phyloP scores from a whole-genome alignment of 2,888 invertebrate genomes.

The Amphiduros pacificus region DNA sequence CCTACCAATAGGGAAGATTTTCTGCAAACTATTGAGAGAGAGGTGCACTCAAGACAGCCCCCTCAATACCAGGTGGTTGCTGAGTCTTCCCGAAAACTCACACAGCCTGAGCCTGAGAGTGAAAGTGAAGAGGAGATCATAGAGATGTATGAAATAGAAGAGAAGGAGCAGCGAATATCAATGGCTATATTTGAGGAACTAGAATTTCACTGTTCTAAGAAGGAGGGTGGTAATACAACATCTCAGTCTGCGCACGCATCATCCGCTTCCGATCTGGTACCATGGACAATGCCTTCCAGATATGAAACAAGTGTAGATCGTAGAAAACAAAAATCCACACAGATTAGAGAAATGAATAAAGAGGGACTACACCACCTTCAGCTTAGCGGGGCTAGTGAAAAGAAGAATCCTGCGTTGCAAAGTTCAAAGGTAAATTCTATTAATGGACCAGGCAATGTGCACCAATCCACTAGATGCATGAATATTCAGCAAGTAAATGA shows the following conservation, averaged over 20 bases:
- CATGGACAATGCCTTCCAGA: conserved; percentile 16
- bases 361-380: too few relatives aligned
- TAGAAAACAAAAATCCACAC: conserved; percentile 22
- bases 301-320: conserved; percentile 26
- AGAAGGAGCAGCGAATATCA: conserved; percentile 26
- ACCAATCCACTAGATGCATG: not conserved
- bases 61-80: too few relatives aligned
- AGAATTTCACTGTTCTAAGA: conserved; percentile 25
- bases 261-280: conserved; percentile 10
- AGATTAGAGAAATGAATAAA: conserved; percentile 18
- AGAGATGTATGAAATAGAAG: conserved; percentile 24
- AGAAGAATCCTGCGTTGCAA: not conserved
- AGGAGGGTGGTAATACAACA: conserved; percentile 16
- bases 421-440: too few relatives aligned
- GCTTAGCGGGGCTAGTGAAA: too few relatives aligned
- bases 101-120: conserved; percentile 3
- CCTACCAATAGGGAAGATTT: not conserved
- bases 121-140: conserved; percentile 22
- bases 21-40: not conserved
- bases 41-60: not conserved
- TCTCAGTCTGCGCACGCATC: not conserved
- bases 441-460: not conserved
- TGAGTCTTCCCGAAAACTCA: not conserved
- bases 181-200: conserved; percentile 31
- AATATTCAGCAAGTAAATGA: not conserved